These are phyloP conservation scores for Argya squamiceps DNA, from an alignment of 2,797 vertebrate genomes.

Conservation along the genomic window DNA sequence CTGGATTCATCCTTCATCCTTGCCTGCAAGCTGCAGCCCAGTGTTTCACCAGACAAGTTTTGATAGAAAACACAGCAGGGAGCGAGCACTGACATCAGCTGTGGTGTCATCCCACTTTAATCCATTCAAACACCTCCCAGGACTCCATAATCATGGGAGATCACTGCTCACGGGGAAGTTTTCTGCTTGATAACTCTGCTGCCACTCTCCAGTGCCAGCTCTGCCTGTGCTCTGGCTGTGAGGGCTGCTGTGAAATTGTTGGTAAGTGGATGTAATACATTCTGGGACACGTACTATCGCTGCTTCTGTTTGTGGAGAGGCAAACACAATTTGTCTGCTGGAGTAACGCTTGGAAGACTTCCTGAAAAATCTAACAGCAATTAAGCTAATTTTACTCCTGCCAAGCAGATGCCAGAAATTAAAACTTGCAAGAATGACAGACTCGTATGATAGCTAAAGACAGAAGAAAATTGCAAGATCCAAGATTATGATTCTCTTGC, in stretches of 20 bases:
- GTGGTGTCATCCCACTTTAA: neutral
- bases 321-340: slow-evolving; percentile 18
- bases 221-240: neutral
- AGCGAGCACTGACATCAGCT: neutral
- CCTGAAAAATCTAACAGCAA: slow-evolving; percentile 54
- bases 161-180: neutral
- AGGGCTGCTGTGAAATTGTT: neutral
- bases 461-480: slow-evolving; percentile 57
- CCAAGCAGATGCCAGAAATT: slow-evolving; percentile 61
- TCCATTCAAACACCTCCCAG: accelerated
- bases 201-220: accelerated
- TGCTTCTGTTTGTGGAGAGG: neutral
- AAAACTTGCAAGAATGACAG: slow-evolving; percentile 61
- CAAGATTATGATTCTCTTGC: slow-evolving; percentile 49
- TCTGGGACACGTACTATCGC: neutral
- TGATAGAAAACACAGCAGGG: accelerated
- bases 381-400: slow-evolving; percentile 52
- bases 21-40: neutral
- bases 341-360: slow-evolving; percentile 32
- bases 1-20: neutral
- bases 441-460: slow-evolving; percentile 32
- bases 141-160: neutral
- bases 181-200: neutral
- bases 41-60: accelerated
- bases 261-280: neutral